Conservation (phyloP, 2,888 invertebrate species). For the Busseola fusca region DNA sequence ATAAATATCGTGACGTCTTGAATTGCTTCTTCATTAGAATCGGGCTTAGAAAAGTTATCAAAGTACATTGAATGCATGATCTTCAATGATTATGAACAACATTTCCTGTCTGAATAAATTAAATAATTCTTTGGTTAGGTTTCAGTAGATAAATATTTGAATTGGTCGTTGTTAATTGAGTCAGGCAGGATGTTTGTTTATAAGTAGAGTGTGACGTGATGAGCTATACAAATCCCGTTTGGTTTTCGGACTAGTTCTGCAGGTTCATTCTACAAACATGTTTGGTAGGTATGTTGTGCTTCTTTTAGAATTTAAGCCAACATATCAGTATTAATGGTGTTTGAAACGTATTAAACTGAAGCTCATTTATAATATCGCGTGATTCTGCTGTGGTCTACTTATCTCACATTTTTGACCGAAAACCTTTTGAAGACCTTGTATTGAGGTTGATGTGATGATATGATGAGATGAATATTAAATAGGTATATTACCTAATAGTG, state of each 20-base stretch:
- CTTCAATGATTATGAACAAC: neutral
- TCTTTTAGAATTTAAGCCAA: constrained; percentile 19
- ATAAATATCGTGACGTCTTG: neutral
- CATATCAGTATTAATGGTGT: neutral
- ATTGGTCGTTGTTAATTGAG: constrained; percentile 35
- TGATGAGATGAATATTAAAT: constrained; percentile 3
- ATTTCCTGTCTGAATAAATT: constrained; percentile 23
- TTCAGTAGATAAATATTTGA: constrained; percentile 22
- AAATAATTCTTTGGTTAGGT: constrained; percentile 5
- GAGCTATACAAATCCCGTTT: constrained; percentile 48
- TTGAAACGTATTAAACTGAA: neutral
- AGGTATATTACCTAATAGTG: too few relatives aligned
- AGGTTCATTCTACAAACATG: constrained; percentile 23
- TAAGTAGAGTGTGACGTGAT: constrained; percentile 53
- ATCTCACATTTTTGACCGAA: neutral
- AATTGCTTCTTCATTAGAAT: constrained; percentile 31
- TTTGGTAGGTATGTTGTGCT: constrained; percentile 9
- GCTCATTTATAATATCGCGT: neutral
- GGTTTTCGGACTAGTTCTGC: constrained; percentile 51
- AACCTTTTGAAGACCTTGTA: too few relatives aligned
- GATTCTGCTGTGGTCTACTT: neutral
- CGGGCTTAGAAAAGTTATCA: constrained; percentile 10
- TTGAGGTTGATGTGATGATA: neutral
- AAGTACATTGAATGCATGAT: constrained; percentile 10
- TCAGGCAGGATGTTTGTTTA: constrained; percentile 49